Evolutionary conservation across 1,140 invertebrate genomes (phyloP).

Genomic region (Microplitis mediator): DNA sequence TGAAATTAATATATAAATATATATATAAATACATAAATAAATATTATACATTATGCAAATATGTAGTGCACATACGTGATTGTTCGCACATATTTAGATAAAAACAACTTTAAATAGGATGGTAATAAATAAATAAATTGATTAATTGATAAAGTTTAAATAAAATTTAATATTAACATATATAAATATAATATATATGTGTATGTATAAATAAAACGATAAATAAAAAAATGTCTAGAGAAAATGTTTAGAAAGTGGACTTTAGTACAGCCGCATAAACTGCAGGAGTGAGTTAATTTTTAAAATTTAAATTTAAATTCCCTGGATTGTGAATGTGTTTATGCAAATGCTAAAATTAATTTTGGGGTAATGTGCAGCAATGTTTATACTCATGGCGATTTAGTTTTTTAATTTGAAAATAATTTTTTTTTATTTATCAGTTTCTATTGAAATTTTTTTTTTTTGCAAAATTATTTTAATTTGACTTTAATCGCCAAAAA

Average conservation of each 20-base stretch:
- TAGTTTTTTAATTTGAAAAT: too few species aligned
- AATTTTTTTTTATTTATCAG: neutral
- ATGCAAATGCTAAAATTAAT: slow-evolving; percentile 34
- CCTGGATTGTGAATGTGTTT: slow-evolving; percentile 38
- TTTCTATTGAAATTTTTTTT: too few species aligned
- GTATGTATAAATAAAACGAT: slow-evolving; percentile 6
- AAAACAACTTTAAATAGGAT: slow-evolving; percentile 49
- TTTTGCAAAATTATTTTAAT: too few species aligned
- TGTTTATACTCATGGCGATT: neutral
- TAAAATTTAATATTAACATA: neutral
- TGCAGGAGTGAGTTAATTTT: slow-evolving; percentile 19
- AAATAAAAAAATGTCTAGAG: slow-evolving; percentile 9
- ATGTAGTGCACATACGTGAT: slow-evolving; percentile 51
- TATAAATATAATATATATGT: slow-evolving; percentile 3
- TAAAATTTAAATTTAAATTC: slow-evolving; percentile 21
- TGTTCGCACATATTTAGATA: slow-evolving; percentile 50
- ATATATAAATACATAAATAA: too few species aligned
- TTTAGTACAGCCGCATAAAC: slow-evolving; percentile 5
- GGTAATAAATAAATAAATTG: slow-evolving; percentile 31
- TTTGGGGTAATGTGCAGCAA: slow-evolving; percentile 23
- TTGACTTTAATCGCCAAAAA: neutral
- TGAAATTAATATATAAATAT: slow-evolving; percentile 29
- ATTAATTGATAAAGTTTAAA: slow-evolving; percentile 6
- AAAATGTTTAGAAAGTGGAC: slow-evolving; percentile 13
- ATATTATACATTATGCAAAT: slow-evolving; percentile 39